Base-by-base conservation (phyloP, 2,797 vertebrate species). In the Liparis tanakae region DNA sequence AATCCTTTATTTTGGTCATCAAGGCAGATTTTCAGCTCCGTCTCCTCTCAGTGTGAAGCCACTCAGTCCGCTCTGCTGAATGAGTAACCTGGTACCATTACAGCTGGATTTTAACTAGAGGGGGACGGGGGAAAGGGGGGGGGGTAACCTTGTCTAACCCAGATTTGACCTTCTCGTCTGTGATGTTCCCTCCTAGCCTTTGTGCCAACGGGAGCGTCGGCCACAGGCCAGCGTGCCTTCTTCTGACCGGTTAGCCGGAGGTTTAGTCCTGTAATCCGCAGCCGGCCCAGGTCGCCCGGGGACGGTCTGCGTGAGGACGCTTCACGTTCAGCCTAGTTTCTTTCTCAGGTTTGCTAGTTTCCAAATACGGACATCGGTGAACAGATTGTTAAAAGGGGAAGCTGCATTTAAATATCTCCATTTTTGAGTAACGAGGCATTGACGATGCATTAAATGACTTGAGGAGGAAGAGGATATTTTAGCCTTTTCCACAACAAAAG, bases 21-120 rank as follows among this genome's bases (percentile, higher is more conserved):
- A 87, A 74, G 88, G 81, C 87, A 87, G 82, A 91, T 91, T 92
- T 91, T 92, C 88, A 91, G 92, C 91, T 89, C 87, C 91, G 91
- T 93, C 92, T 91, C 90, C 87, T 80, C 86, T 89, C 90, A 85
- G 88, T 90, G 90, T 92, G 91, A 93, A 91, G 89, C 92, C 91
- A 91, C 90, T 74, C 73, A 80, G 89, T 92, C 88, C 83, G 87
- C 84, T 90, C 88, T 85, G 87, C 84, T 87, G 88, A 88, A 90
- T 90, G 90, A 91, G 90, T 89, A 91, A 89, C 81, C 83, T 81
- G 77, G 80, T 88, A 79, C 73, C 74, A 69, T 39, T 83, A 87
- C 86, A 86, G 88, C 87, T 91, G 88, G 83, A 85, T 85, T 90
- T 82, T 80, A 83, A 85, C 76, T 59, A 66, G 44, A 78, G 70